These are phyloP conservation scores for Lasioglossum malachurum DNA, from an alignment of 2,888 invertebrate species.

Conservation along the genomic window DNA sequence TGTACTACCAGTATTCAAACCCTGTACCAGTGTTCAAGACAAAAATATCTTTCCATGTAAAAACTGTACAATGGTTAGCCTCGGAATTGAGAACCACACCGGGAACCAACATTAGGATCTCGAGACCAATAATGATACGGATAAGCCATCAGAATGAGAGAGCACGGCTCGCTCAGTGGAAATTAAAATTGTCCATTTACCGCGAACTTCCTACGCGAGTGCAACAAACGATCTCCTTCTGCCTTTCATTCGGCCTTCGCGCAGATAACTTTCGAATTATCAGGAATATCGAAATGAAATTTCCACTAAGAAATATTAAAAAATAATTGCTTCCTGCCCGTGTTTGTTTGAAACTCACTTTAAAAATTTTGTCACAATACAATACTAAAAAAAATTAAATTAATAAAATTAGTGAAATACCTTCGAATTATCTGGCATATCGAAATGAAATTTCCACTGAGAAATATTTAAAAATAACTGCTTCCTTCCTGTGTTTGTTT, in stretches of 20 bases:
- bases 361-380: too few relatives aligned
- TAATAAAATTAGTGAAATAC: too few relatives aligned
- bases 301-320: not conserved
- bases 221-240: constrained; percentile 24
- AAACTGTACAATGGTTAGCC: not conserved
- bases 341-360: too few relatives aligned
- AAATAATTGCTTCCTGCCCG: not conserved
- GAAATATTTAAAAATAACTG: too few relatives aligned
- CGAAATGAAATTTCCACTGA: too few relatives aligned
- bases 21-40: not conserved
- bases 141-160: not conserved
- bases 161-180: not conserved
- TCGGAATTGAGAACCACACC: not conserved
- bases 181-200: not conserved
- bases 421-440: too few relatives aligned
- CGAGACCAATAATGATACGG: constrained; percentile 6
- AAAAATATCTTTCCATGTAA: not conserved
- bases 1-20: too few relatives aligned
- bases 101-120: not conserved
- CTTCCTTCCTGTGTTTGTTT: too few relatives aligned
- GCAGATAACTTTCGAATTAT: not conserved
- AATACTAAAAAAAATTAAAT: too few relatives aligned
- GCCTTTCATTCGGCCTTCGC: constrained; percentile 48
- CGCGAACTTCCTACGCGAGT: constrained; percentile 23
- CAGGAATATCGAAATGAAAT: not conserved